phyloP scores from a whole-genome alignment of 2,113 vertebrate genomes.

The Eulemur macaco region DNA sequence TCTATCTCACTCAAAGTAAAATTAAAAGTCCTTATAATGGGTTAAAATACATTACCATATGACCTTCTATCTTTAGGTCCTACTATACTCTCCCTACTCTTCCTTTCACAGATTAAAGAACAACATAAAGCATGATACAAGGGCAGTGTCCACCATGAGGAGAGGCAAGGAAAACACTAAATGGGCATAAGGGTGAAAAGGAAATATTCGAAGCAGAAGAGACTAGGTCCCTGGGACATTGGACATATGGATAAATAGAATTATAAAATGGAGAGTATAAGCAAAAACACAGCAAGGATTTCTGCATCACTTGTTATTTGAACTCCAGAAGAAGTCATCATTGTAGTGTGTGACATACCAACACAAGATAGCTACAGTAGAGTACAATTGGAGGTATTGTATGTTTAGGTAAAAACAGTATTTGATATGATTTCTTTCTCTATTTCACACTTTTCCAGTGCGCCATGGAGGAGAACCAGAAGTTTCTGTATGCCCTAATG shows the following conservation, averaged over 20 bases:
- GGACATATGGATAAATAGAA: not conserved
- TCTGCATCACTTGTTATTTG: not conserved
- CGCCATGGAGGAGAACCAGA: not conserved
- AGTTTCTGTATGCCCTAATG: not conserved
- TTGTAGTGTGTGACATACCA: not conserved
- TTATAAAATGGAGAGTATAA: not conserved
- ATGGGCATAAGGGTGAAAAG: not conserved
- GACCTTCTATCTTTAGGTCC: not conserved
- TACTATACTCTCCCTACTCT: not conserved
- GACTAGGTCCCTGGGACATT: not conserved
- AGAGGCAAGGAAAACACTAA: not conserved
- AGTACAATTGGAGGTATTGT: not conserved
- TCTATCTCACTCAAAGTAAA: not conserved
- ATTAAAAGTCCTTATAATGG: not conserved
- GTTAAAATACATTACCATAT: not conserved
- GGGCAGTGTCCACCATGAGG: not conserved
- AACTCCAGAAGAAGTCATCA: not conserved
- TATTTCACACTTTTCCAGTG: not conserved
- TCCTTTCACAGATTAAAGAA: not conserved
- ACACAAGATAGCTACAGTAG: not conserved
- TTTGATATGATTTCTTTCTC: not conserved
- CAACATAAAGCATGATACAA: not conserved
- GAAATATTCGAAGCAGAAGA: not conserved
- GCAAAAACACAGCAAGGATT: not conserved
- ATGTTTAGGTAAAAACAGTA: not conserved